These are phyloP conservation scores for Ceuthmochares aereus DNA, from an alignment of 2,113 vertebrate species.

Conservation along the genomic window DNA sequence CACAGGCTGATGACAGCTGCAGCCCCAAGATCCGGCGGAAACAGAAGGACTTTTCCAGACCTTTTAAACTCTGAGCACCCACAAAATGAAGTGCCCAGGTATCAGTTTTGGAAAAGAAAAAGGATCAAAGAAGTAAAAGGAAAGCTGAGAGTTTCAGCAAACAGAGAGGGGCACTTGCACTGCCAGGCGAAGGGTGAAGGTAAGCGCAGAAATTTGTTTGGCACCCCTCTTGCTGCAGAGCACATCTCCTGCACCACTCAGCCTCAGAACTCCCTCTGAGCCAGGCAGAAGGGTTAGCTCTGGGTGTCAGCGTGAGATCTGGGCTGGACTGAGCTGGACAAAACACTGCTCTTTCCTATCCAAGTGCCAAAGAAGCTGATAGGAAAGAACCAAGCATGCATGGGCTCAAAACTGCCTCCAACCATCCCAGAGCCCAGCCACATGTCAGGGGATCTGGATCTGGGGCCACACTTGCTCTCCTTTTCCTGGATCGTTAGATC, in stretches of 20 bases:
- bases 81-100: neutral
- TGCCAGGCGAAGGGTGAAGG: neutral
- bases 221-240: fast-evolving
- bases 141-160: neutral
- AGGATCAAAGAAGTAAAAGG: neutral
- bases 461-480: too few relatives aligned
- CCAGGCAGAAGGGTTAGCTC: neutral
- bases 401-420: neutral
- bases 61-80: neutral
- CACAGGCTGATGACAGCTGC: neutral
- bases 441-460: fast-evolving
- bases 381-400: fast-evolving
- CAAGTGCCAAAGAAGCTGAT: neutral
- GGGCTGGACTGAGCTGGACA: neutral
- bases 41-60: neutral
- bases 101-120: neutral
- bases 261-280: fast-evolving
- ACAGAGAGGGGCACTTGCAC: neutral
- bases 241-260: neutral
- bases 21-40: neutral
- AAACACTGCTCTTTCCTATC: neutral
- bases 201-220: neutral
- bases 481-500: neutral
- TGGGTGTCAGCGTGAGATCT: fast-evolving
- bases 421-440: neutral